These are phyloP conservation scores for Leptoclinus maculatus DNA, from an alignment of 2,797 vertebrate genomes.

Conservation along the genomic window DNA sequence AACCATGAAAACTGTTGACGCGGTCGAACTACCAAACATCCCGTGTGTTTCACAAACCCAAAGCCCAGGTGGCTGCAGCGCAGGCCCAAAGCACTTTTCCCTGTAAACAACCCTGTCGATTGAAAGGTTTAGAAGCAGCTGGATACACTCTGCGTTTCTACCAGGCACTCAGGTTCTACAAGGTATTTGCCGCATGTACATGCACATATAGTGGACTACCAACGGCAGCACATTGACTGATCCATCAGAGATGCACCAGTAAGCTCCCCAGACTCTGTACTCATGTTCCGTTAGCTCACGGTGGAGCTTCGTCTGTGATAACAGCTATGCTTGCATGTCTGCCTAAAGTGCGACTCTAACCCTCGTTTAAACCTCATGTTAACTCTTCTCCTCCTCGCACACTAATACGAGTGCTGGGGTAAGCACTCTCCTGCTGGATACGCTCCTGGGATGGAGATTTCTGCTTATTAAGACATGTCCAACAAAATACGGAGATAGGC, in stretches of 20 bases:
- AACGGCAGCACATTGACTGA: constrained; percentile 22
- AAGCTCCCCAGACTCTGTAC: constrained; percentile 6
- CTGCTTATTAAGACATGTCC: constrained; percentile 69
- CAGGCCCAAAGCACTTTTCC: constrained; percentile 32
- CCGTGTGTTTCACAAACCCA: constrained; percentile 12
- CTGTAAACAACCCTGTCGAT: constrained; percentile 37
- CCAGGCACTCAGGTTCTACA: constrained; percentile 38
- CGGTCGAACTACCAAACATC: constrained; percentile 10
- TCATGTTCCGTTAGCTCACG: neutral
- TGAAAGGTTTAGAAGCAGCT: constrained; percentile 44
- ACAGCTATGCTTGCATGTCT: constrained; percentile 28
- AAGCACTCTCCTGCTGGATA: constrained; percentile 53
- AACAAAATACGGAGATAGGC: constrained; percentile 52
- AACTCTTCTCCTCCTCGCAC: constrained; percentile 12
- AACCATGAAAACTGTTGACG: constrained; percentile 19
- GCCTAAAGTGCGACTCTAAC: constrained; percentile 12
- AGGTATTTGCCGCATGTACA: constrained; percentile 20
- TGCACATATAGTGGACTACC: constrained; percentile 19
- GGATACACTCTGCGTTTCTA: constrained; percentile 18
- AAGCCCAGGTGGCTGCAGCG: constrained; percentile 19
- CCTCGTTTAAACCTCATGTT: constrained; percentile 38
- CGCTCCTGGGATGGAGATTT: constrained; percentile 59
- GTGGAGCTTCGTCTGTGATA: constrained; percentile 3
- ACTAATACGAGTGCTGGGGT: constrained; percentile 29
- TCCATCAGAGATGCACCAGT: constrained; percentile 21